phyloP scores from a whole-genome alignment of 2,797 vertebrate genomes.

The Enteromius argenteus region DNA sequence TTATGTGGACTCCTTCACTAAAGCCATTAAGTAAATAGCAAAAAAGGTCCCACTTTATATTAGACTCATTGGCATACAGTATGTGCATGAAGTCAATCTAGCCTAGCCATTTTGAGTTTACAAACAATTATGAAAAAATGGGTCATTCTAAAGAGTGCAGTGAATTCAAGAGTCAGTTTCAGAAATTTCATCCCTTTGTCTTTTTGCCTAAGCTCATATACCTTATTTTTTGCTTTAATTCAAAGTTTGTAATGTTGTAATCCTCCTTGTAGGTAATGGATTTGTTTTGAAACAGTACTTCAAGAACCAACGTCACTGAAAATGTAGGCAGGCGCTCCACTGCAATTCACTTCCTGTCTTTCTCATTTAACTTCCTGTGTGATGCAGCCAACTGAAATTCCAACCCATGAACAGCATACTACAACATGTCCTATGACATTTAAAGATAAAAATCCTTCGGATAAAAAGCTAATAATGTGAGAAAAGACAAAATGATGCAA shows the following conservation, averaged over 20 bases:
- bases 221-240: background rate
- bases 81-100: no score
- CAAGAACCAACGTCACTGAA: background rate
- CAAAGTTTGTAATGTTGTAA: background rate
- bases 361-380: background rate
- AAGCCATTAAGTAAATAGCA: background rate
- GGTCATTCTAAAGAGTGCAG: no score
- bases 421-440: background rate
- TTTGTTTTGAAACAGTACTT: background rate
- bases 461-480: slow-evolving; percentile 15
- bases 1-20: no score
- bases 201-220: background rate
- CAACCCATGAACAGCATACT: background rate
- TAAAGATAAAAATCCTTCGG: background rate
- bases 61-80: no score
- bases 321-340: background rate
- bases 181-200: background rate
- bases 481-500: slow-evolving; percentile 14
- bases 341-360: slow-evolving; percentile 5
- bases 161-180: no score
- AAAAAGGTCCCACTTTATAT: no score
- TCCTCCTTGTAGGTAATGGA: background rate
- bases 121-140: no score
- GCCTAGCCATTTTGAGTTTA: no score
- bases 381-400: background rate